Evolutionary conservation across 2,797 vertebrate genomes (phyloP), one percentile per base, ranked within the genome.

Genomic region (Novumbra hubbsi): DNA sequence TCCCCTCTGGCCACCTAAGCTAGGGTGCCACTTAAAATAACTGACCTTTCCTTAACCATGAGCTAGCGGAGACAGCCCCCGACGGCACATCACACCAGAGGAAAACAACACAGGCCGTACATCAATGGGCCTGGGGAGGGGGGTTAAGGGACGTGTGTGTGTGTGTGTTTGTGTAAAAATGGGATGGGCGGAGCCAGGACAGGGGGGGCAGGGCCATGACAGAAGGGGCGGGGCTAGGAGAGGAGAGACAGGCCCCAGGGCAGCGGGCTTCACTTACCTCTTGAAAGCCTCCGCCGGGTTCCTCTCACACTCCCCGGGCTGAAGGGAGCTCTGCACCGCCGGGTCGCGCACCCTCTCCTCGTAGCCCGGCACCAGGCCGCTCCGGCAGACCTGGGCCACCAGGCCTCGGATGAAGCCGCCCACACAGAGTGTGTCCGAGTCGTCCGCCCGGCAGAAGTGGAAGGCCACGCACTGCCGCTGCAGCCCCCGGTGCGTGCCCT

Each of bases 201-300:
- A 17, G 49, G 63, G 68, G 30, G 63, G 67, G 12, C 71, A 68
- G 50, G 71, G 79, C 52, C 55, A 66, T 62, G 3, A 8, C 48
- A 45, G 14, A 11, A 14, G 16, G 34, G 41, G 12, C 41, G 41
- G 34, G 0, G 34, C 34, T 38, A 38, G 49, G 72, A 34, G 82
- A 78, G 83, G 81, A 76, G 52, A 5, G 66, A 14, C 11, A 12
- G 5, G 15, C 11, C 16, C 9, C 52, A 32, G 14, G 12, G n/a
- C 1, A 52, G 28, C 62, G 15, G 48, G 74, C 80, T 89, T 50
- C 64, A 72, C 85, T 78, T 94, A 99, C 98, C 96, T 98, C 91
- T 99, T 99, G 91, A 99, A 98, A 0, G 96, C 96, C 92, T 99
- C 97, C 0, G 94, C 92, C 28, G 97, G 96, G 89, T 98, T 97